Base-by-base conservation (phyloP, 2,797 vertebrate species). In the Sebastes kiyomatsui region DNA sequence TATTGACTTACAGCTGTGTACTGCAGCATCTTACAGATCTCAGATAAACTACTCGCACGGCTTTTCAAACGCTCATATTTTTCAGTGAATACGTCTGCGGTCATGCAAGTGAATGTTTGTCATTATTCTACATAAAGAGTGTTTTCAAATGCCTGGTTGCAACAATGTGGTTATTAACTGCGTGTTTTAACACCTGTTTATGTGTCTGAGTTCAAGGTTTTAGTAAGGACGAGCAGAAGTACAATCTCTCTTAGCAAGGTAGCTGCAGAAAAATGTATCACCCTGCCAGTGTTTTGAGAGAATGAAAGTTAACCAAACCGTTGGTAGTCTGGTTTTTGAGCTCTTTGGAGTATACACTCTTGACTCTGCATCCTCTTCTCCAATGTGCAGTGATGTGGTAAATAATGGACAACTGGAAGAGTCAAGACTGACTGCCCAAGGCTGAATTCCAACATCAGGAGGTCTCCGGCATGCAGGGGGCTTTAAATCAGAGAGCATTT, bases 341-440 rank as follows among this genome's bases (percentile, higher is more conserved):
- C 75, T 64, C 61, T 65, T 64, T 73, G 59, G 61, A 76, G 67
- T 28, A 16, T 1, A 1, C 42, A 1, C 35, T 8, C 66, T 79
- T 70, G 66, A 80, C 77, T 75, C 60, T 64, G 61, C 74, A 59
- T 66, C 54, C 58, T 77, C 46, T 14, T 81, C 42, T 80, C 67
- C 64, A 52, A 27, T 70, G 35, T 32, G 35, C 56, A 73, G 25
- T 13, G 78, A 81, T 75, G 84, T 72, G 49, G 74, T 90, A 75
- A 88, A 92, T 85, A 89, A 89, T 88, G 66, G 76, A 91, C 80
- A 42, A 85, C 58, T 72, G 61, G 72, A 73, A 65, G 49, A 77
- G 74, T 68, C 58, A 49, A 72, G 55, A 72, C 42, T 35, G 64
- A 81, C 58, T 4, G 82, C 89, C 64, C 33, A 9, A 30, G 87